Evolutionary conservation across 2,797 vertebrate species (phyloP).

Genomic region (Acrocephalus scirpaceus): DNA sequence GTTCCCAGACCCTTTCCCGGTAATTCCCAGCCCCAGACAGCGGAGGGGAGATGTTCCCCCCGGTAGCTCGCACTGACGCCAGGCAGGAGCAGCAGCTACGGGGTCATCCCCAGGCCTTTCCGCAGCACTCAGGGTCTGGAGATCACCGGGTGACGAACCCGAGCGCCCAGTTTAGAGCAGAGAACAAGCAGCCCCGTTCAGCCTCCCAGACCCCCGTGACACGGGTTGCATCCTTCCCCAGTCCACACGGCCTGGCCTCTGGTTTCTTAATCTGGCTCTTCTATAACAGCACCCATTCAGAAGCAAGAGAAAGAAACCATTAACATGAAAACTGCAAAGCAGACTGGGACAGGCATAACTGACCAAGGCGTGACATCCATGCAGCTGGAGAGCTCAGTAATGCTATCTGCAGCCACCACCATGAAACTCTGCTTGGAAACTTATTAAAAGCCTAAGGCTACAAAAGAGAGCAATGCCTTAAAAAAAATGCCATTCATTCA

Average conservation of each 20-base stretch:
- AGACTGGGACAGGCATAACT: accelerated
- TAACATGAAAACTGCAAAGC: neutral
- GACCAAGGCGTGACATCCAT: neutral
- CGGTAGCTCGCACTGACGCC: neutral
- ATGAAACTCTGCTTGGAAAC: neutral
- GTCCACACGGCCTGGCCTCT: neutral
- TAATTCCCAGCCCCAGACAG: neutral
- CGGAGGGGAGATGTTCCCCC: no score
- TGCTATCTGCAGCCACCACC: accelerated
- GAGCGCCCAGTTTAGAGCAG: neutral
- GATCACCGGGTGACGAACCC: no score
- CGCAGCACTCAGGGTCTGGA: neutral
- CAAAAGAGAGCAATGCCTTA: no score
- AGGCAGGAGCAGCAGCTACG: neutral
- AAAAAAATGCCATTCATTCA: neutral
- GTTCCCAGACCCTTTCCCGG: neutral
- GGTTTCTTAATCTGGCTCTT: neutral
- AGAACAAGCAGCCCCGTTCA: neutral
- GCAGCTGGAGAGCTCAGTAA: neutral
- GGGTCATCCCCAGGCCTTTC: neutral
- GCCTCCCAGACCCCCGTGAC: neutral
- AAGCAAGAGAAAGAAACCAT: neutral
- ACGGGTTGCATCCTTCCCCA: neutral
- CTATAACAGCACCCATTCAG: neutral
- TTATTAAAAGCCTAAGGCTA: neutral